These are phyloP conservation scores for Syrphus vitripennis DNA, from an alignment of 2,888 invertebrate genomes.

Conservation along the genomic window DNA sequence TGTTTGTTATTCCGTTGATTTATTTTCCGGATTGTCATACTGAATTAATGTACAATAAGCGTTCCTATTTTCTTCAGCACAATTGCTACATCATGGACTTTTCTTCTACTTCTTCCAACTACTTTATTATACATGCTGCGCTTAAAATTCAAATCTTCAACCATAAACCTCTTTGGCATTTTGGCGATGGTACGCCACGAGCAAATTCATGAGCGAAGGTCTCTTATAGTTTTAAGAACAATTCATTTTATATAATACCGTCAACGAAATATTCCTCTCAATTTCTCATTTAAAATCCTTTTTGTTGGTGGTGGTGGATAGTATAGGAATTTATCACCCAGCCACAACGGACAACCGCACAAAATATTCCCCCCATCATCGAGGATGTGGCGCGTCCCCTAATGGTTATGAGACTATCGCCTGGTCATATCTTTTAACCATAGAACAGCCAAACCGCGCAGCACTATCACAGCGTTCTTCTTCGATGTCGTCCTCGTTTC, in stretches of 20 bases:
- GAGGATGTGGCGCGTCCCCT: neutral
- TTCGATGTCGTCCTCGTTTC: neutral
- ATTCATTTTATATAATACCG: slow-evolving; percentile 13
- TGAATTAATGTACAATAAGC: neutral
- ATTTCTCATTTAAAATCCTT: slow-evolving; percentile 51
- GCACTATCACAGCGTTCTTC: too few relatives aligned
- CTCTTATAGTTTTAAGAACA: neutral
- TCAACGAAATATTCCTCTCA: slow-evolving; percentile 17
- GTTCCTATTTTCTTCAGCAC: neutral
- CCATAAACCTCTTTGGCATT: neutral
- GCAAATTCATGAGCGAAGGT: neutral
- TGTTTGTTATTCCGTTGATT: neutral
- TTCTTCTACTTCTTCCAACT: neutral
- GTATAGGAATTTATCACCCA: slow-evolving; percentile 57
- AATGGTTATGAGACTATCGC: slow-evolving; percentile 6
- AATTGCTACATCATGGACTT: neutral
- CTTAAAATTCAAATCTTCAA: neutral
- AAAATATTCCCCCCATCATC: slow-evolving; percentile 31
- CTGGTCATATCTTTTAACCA: neutral
- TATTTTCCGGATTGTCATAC: neutral
- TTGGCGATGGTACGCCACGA: neutral
- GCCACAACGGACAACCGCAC: slow-evolving; percentile 26
- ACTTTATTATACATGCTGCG: neutral
- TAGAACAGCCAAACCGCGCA: too few relatives aligned
- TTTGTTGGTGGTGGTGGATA: slow-evolving; percentile 23